A percentile compares a stretch with the other conserved stretches of the same genome.
These are phyloP conservation scores for Trichonephila inaurata DNA, from an alignment of 1,140 invertebrate species.

Conservation along the genomic window DNA sequence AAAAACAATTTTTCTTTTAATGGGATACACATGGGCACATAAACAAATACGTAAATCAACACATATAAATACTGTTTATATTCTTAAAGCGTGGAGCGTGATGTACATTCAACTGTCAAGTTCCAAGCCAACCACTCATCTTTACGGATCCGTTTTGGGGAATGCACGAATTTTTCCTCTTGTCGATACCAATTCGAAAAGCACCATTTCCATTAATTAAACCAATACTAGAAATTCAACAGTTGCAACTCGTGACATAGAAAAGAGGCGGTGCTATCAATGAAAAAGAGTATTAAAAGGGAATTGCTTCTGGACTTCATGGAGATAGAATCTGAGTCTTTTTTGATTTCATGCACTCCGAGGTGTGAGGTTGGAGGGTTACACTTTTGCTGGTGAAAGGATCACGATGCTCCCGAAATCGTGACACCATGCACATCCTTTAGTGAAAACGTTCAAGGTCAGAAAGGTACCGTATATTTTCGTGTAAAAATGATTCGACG, in stretches of 20 bases:
- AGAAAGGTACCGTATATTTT: neutral
- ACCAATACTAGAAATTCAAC: constrained; percentile 14
- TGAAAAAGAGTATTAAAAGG: neutral
- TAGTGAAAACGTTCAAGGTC: neutral
- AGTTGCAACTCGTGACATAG: neutral
- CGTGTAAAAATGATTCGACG: too few relatives aligned
- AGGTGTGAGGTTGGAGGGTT: constrained; percentile 55
- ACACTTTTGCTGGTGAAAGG: constrained; percentile 36
- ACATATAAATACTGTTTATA: neutral
- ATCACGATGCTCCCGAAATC: constrained; percentile 57
- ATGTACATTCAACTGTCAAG: neutral
- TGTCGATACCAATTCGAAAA: neutral
- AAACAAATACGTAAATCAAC: too few relatives aligned
- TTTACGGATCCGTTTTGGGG: neutral
- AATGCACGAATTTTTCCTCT: neutral
- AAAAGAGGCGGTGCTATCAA: neutral
- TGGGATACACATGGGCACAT: too few relatives aligned
- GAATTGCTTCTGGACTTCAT: neutral
- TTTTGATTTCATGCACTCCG: constrained; percentile 23
- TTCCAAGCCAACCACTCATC: neutral
- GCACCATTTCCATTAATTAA: neutral
- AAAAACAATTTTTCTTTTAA: too few relatives aligned
- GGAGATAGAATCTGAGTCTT: neutral
- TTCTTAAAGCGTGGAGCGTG: neutral
- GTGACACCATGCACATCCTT: constrained; percentile 13